Evolutionary conservation across 2,888 invertebrate genomes (phyloP).

Genomic region (Brachyptera risi): DNA sequence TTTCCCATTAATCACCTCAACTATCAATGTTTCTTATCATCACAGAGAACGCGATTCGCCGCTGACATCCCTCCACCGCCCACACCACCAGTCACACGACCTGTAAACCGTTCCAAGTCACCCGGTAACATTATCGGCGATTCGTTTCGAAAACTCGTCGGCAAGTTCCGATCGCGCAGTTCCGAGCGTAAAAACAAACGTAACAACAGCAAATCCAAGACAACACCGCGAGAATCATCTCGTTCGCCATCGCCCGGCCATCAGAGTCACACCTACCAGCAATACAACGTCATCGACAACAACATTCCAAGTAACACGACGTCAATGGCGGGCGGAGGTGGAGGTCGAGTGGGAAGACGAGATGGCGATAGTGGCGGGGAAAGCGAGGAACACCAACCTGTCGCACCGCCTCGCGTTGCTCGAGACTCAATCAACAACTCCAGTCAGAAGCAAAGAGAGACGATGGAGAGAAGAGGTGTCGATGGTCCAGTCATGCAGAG

Average conservation of each 20-base stretch:
- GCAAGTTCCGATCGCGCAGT: constrained; percentile 74
- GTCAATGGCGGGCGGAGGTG: constrained; percentile 38
- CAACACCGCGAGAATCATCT: constrained; percentile 42
- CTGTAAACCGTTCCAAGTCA: constrained; percentile 39
- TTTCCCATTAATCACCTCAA: no score
- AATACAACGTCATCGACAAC: constrained; percentile 52
- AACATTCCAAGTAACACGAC: constrained; percentile 48
- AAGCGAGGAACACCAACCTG: constrained; percentile 21
- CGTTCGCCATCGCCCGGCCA: constrained; percentile 54
- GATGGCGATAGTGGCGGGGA: constrained; percentile 22
- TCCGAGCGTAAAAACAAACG: constrained; percentile 57
- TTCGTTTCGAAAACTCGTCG: constrained; percentile 75
- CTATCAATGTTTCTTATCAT: no score
- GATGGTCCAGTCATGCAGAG: constrained; percentile 57
- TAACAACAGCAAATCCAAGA: constrained; percentile 32
- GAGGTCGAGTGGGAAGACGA: constrained; percentile 18
- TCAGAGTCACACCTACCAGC: constrained; percentile 48
- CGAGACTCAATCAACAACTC: constrained; percentile 30
- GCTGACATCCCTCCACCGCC: constrained; percentile 46
- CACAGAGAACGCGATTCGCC: constrained; percentile 67
- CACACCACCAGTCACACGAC: constrained; percentile 14
- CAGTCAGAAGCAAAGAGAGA: constrained; percentile 32
- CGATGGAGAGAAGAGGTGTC: constrained; percentile 31
- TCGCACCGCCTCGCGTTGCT: constrained; percentile 30
- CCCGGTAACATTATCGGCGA: constrained; percentile 60